phyloP scores from a whole-genome alignment of 2,113 vertebrate genomes.

The Pimephales promelas region DNA sequence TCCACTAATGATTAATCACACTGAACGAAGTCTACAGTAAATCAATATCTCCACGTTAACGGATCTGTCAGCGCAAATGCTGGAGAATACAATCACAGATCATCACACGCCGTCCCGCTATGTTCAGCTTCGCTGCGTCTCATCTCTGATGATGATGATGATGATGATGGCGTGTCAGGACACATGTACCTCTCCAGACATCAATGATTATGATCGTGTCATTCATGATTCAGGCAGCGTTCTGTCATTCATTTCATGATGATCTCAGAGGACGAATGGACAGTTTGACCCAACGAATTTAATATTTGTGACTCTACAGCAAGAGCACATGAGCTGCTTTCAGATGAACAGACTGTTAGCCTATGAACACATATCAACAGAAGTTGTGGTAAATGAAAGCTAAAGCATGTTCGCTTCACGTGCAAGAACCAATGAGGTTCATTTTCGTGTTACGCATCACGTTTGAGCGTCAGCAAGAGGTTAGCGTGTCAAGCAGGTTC shows the following conservation, averaged over 20 bases:
- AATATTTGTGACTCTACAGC: background rate
- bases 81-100: constrained; percentile 45
- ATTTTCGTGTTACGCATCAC: too few relatives aligned
- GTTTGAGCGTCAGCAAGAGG: too few relatives aligned
- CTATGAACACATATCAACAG: too few relatives aligned
- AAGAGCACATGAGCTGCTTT: background rate
- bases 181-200: constrained; percentile 45
- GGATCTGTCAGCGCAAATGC: constrained; percentile 45
- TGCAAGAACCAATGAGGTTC: too few relatives aligned
- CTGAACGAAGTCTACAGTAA: constrained; percentile 50
- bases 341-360: background rate
- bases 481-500: too few relatives aligned
- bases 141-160: constrained; percentile 27
- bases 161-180: constrained; percentile 48
- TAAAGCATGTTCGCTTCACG: too few relatives aligned
- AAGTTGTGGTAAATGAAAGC: too few relatives aligned
- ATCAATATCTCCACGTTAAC: constrained; percentile 45
- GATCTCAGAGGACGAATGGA: constrained; percentile 18
- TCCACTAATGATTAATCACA: constrained; percentile 46
- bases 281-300: background rate
- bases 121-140: constrained; percentile 56
- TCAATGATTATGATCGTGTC: constrained; percentile 30
- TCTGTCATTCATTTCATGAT: background rate
- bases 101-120: constrained; percentile 9
- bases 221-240: constrained; percentile 6